Evolutionary conservation across 2,888 invertebrate genomes (phyloP), one percentile per base, ranked within the genome.

Genomic region (Yponomeuta malinellus): DNA sequence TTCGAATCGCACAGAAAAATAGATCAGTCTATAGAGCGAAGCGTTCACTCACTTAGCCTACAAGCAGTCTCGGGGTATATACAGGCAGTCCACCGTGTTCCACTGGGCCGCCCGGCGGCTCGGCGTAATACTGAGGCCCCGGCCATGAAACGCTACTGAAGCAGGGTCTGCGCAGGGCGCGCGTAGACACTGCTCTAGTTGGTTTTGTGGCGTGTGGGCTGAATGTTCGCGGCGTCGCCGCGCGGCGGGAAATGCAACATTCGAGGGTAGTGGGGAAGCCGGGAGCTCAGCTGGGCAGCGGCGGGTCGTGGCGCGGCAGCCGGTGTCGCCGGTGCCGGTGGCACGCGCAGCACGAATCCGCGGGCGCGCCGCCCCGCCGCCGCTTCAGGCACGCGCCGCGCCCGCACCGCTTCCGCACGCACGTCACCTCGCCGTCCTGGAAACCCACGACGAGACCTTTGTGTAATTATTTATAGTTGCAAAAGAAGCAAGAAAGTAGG

Each of bases 361-460:
- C 81, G 10, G 29, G 33, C 43, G 59, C 48, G 74, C 79, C 83
- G 73, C 87, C 87, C 77, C 89, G 90, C 78, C 89, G 87, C 76
- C 87, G 88, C 73, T 85, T 83, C 78, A 83, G 94, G 86, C 96
- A 96, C 74, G 95, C 93, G 63, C 94, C 93, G 72, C 95, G 93
- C n/a, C 95, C 94, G 86, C 97, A 96, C n/a, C 95, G 94, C 81
- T 96, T 96, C 74, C 97, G 93, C 75, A 95, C 95, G 85, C 97
- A 98, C 72, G 94, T 95, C 72, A 96, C 95, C 78, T 94, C 94
- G 71, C 97, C 96, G 82, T 97, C 96, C 97, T 97, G 87, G 0
- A 76, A 77, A 63, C n/a, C 5, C 29, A 48, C 0, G 37, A 52
- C 12, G 89, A 78, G 84, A 3, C 8, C 8, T 15, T 12, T 9